Base-by-base conservation (phyloP, 2,888 invertebrate species). In the Agrenia bidenticulata region DNA sequence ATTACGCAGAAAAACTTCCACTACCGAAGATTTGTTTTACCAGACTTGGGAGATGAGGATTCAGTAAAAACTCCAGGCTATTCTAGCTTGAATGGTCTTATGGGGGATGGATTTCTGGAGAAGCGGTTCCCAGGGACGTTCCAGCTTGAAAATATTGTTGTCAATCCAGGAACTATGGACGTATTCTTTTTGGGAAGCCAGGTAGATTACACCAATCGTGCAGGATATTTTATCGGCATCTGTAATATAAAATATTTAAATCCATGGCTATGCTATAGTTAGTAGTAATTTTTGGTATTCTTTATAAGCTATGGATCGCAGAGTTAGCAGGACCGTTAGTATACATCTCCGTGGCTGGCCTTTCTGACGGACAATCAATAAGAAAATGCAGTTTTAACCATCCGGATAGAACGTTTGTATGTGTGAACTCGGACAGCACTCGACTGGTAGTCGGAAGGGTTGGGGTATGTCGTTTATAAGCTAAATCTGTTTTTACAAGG, bases 311-410 rank as follows among this genome's bases (percentile, higher is more conserved):
- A 2, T 68, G 71, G 69, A 68, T 73, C 19, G 71, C 73, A 1
- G 73, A 73, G 49, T 64, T 66, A 1, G 67, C 63, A 11, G 63
- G 68, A 1, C 39, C 73, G 1, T 49, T 63, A 11, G 50, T 72
- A 11, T 72, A 73, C 21, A 26, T 37, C 26, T 54, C 69, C 0
- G 7, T 70, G 0, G 55, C 63, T 7, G 59, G 64, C 1, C 27
- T 55, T 27, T n/a, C n/a, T 11, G 51, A 32, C 1, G 55, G 56
- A 7, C 9, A 26, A 4, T n/a, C 32, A 4, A 63, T 70, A 23
- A 17, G n/a, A n/a, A 56, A 59, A 1, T 73, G 73, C 53, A 63
- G 63, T 39, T 73, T 73, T 27, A 73, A 73, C 57, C 71, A 73
- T 64, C 73, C 73, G 2, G 73, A 73, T 49, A 61, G 71, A 42